Evolutionary conservation across 2,113 vertebrate species (phyloP).

Genomic region (Tragelaphus scriptus): DNA sequence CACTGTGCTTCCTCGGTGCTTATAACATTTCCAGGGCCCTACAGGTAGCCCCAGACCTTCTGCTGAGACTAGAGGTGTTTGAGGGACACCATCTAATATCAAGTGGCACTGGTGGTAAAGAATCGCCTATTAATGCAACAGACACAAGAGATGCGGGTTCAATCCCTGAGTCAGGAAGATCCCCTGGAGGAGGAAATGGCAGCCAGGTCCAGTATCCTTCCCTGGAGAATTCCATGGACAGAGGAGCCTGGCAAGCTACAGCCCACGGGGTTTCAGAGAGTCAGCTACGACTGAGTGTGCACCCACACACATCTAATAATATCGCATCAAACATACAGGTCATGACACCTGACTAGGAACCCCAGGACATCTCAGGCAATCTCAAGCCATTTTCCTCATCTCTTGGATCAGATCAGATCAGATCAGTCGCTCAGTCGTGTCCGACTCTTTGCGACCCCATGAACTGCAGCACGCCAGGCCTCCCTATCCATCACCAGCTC

Average conservation of each 20-base stretch:
- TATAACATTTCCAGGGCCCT: not conserved
- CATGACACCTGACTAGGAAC: not conserved
- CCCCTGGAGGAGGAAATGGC: not conserved
- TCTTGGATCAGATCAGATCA: too few relatives aligned
- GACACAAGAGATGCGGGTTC: not conserved
- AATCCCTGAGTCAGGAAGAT: not conserved
- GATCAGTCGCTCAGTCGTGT: too few relatives aligned
- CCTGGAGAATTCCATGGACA: not conserved
- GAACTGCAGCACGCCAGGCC: too few relatives aligned
- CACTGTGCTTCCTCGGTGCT: rapidly evolving
- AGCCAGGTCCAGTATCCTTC: not conserved
- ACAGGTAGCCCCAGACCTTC: not conserved
- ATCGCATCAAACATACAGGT: not conserved
- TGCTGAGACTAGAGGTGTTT: not conserved
- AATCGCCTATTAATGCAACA: not conserved
- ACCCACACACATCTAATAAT: not conserved
- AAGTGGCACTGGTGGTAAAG: not conserved
- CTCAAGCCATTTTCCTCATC: not conserved
- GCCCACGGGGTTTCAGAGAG: not conserved
- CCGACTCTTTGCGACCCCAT: too few relatives aligned
- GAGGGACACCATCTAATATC: not conserved
- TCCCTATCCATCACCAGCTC: too few relatives aligned
- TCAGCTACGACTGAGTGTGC: not conserved
- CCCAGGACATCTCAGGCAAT: too few relatives aligned
- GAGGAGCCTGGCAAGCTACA: not conserved